Percentiles rank a stretch among this genome's conserved stretches.
Evolutionary conservation across 1,140 invertebrate genomes (phyloP).

Genomic region (Leptinotarsa undecemlineata): DNA sequence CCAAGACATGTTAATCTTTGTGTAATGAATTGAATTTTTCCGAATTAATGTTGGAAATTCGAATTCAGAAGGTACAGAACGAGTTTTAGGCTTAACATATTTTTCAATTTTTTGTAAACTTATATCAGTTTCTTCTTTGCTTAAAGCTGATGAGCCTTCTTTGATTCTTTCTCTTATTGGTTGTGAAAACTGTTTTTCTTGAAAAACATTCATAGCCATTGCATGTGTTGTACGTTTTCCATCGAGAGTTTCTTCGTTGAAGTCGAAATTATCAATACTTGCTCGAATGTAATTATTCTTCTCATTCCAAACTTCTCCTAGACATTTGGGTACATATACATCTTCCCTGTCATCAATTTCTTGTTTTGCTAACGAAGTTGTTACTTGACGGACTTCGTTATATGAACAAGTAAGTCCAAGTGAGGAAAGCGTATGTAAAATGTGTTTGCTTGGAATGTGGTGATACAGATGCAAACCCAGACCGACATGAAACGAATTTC

Average conservation of each 20-base stretch:
- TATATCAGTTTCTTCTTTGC: not conserved
- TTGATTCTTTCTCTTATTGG: constrained; percentile 9
- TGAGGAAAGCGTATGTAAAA: constrained; percentile 1
- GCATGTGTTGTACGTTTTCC: constrained; percentile 16
- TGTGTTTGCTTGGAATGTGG: constrained; percentile 15
- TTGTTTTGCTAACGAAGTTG: constrained; percentile 12
- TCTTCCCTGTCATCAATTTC: constrained; percentile 15
- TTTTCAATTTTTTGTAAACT: constrained; percentile 13
- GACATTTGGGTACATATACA: constrained; percentile 13
- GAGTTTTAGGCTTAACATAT: constrained; percentile 11
- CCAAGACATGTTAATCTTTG: no score
- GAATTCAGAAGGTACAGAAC: constrained; percentile 5
- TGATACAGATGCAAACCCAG: constrained; percentile 17
- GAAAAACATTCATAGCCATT: constrained; percentile 25
- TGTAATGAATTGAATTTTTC: no score
- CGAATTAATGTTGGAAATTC: not conserved
- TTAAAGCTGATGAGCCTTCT: constrained; percentile 1
- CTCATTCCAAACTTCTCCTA: not conserved
- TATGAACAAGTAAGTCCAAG: constrained; percentile 16
- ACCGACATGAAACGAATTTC: constrained; percentile 24
- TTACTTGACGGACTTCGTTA: constrained; percentile 16
- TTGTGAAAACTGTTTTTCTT: constrained; percentile 14
- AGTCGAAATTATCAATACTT: constrained; percentile 29
- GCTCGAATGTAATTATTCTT: constrained; percentile 27
- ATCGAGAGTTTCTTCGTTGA: constrained; percentile 14